Evolutionary conservation across 1,140 invertebrate species (phyloP).

Genomic region (Zaprionus africanus): DNA sequence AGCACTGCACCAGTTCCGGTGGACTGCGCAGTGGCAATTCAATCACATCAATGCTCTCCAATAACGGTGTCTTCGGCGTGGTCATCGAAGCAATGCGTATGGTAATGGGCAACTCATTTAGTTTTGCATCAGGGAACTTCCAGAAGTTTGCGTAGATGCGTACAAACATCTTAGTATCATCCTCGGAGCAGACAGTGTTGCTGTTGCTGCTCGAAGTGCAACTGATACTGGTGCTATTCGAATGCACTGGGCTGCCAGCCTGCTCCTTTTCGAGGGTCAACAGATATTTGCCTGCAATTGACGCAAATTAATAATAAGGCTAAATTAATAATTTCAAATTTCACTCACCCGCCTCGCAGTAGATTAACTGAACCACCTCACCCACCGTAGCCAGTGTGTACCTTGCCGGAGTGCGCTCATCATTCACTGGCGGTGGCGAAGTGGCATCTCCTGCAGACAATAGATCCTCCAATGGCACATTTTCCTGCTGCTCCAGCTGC

Average conservation of each 20-base stretch:
- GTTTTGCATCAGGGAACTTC: constrained; percentile 77
- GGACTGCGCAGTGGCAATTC: constrained; percentile 77
- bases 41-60: constrained; percentile 81
- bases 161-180: constrained; percentile 82
- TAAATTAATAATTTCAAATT: too few relatives aligned
- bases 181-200: constrained; percentile 74
- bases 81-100: constrained; percentile 83
- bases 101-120: constrained; percentile 78
- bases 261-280: constrained; percentile 79
- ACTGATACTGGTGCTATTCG: constrained; percentile 75
- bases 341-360: constrained; percentile 75
- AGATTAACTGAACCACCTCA: constrained; percentile 79
- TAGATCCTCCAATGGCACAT: constrained; percentile 22
- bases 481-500: constrained; percentile 24
- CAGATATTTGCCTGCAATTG: constrained; percentile 70
- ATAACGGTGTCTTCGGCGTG: constrained; percentile 76
- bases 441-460: constrained; percentile 3
- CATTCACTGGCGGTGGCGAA: constrained; percentile 28
- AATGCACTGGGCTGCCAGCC: constrained; percentile 76
- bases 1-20: constrained; percentile 78
- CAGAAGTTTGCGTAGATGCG: constrained; percentile 83
- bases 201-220: constrained; percentile 81
- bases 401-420: constrained; percentile 60
- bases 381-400: constrained; percentile 78
- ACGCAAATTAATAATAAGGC: too few relatives aligned